Evolutionary conservation across 2,113 vertebrate genomes (phyloP).

Genomic region (Grammomys surdaster): DNA sequence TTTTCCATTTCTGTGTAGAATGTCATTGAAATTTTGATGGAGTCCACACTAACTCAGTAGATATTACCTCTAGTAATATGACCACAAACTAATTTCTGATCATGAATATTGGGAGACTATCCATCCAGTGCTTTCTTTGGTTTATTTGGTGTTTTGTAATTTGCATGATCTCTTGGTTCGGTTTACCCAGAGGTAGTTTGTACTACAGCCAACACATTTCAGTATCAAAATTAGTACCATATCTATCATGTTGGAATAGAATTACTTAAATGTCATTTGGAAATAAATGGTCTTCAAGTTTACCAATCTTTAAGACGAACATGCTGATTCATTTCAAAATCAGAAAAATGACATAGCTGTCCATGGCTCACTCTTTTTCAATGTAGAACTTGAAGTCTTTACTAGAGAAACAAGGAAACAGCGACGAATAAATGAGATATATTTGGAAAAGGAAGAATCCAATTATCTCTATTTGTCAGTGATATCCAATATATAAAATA

Average conservation of each 20-base stretch:
- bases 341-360: not conserved
- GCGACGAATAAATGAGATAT: not conserved
- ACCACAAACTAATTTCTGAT: not conserved
- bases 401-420: not conserved
- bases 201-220: too few relatives aligned
- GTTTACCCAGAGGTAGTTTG: not conserved
- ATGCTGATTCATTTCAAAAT: too few relatives aligned
- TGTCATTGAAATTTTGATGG: not conserved
- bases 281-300: not conserved
- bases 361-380: not conserved
- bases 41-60: not conserved
- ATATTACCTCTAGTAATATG: not conserved
- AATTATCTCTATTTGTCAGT: not conserved
- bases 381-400: not conserved
- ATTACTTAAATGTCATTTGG: not conserved
- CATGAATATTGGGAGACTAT: not conserved
- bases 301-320: too few relatives aligned
- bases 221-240: not conserved
- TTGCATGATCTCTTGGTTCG: not conserved
- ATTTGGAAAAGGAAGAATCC: not conserved
- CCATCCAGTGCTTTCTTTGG: not conserved
- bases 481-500: not conserved
- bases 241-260: not conserved
- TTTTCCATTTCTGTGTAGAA: not conserved
- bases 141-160: not conserved